Base-by-base conservation (phyloP, 1,140 invertebrate species). In the Drosophila albomicans region DNA sequence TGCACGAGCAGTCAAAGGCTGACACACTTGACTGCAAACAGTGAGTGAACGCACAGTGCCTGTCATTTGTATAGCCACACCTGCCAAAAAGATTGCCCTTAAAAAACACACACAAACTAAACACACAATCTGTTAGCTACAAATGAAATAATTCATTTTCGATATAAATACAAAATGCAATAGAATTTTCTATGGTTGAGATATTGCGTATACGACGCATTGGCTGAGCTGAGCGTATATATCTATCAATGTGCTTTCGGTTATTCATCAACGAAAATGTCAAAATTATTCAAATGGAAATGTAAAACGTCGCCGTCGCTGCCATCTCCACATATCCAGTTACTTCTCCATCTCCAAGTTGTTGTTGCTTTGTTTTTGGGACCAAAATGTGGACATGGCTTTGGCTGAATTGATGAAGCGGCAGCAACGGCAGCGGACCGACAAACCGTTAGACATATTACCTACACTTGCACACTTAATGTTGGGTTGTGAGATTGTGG, bases 261-360 rank as follows among this genome's bases (percentile, higher is more conserved):
- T 89, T 89, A 89, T 88, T 88, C 85, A 88, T 88, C 85, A 88
- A 85, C 85, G 85, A 81, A 88, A 88, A 88, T 88, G 85, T 88
- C 85, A 85, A 88, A 88, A 88, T 88, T 88, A 88, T 88, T 88
- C 85, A 88, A 88, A 88, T 88, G 86, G 85, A 89, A 89, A 81
- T 79, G 84, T 88, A 74, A 88, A 88, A 79, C 15, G 15, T 15
- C 15, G 69, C 57, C 61, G 73, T 46, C 32, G 20, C 62, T 25
- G 32, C 8, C 20, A 30, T 20, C 15, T 56, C 35, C 16, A 8
- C 10, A 57, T 54, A 30, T 54, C 13, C 16, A 54, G 28, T 20
- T 30, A 15, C 20, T 7, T 28, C 13, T 57, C 43, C 61, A 63
- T 35, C 49, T 78, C 35, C 32, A 8, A 5, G 7, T 76, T 84